Evolutionary conservation across 2,113 vertebrate species (phyloP).

Genomic region (Mus pahari): DNA sequence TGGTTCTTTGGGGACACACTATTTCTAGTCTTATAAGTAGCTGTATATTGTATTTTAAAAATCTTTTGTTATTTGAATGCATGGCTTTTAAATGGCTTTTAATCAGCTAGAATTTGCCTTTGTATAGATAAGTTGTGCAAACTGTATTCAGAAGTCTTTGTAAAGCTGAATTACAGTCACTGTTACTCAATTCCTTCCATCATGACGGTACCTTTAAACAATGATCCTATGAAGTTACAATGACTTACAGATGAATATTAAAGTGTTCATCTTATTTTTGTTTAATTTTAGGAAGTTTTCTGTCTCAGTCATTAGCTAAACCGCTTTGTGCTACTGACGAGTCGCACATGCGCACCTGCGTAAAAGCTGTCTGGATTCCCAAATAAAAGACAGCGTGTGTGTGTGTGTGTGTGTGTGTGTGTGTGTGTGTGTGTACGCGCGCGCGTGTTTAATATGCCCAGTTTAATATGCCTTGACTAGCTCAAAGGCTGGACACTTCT

Average conservation of each 20-base stretch:
- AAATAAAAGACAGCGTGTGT: too few relatives aligned
- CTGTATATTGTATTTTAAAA: slow-evolving; percentile 26
- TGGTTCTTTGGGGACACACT: too few relatives aligned
- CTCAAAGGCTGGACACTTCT: too few relatives aligned
- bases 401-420: too few relatives aligned
- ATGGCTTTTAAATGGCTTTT: slow-evolving; percentile 60
- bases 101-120: slow-evolving; percentile 54
- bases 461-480: too few relatives aligned
- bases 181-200: slow-evolving; percentile 10
- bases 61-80: slow-evolving; percentile 26
- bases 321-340: too few relatives aligned
- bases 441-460: too few relatives aligned
- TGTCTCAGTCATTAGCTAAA: too few relatives aligned
- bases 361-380: too few relatives aligned
- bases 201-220: slow-evolving; percentile 45
- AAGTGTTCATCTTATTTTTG: slow-evolving; percentile 38
- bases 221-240: slow-evolving; percentile 49
- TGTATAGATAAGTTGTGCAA: slow-evolving; percentile 44
- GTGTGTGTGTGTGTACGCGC: too few relatives aligned
- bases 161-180: slow-evolving; percentile 61
- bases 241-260: slow-evolving; percentile 20
- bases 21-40: too few relatives aligned
- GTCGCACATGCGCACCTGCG: accelerated
- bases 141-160: slow-evolving; percentile 45
- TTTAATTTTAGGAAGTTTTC: slow-evolving; percentile 59